These are phyloP conservation scores for Sinhomidia bicolor DNA, from an alignment of 2,888 invertebrate species.

Conservation along the genomic window DNA sequence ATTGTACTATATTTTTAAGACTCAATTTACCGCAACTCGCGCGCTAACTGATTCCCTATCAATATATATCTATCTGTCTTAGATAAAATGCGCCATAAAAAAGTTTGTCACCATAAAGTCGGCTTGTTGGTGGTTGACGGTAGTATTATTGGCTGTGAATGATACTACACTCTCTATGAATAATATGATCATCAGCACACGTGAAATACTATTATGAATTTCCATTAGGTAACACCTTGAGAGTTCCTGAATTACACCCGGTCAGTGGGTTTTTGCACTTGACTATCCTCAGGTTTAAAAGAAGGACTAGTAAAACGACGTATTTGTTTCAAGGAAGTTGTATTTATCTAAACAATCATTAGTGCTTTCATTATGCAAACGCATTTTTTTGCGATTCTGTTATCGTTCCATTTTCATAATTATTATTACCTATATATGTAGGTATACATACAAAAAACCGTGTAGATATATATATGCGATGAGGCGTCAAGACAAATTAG, in stretches of 20 bases:
- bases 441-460: too few species aligned
- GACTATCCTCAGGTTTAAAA: not conserved
- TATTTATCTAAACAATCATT: not conserved
- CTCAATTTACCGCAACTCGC: constrained; percentile 21
- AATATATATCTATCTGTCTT: not conserved
- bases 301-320: constrained; percentile 64
- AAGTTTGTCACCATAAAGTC: not conserved
- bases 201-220: constrained; percentile 39
- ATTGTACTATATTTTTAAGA: constrained; percentile 16
- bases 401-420: not conserved
- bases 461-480: not conserved
- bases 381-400: not conserved
- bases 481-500: not conserved
- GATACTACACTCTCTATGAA: too few species aligned
- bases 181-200: not conserved
- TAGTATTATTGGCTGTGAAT: not conserved
- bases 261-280: constrained; percentile 7
- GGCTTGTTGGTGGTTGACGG: too few species aligned
- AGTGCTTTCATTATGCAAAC: not conserved
- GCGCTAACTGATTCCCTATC: not conserved
- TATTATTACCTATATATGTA: not conserved
- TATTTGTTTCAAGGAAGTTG: constrained; percentile 73
- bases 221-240: constrained; percentile 55
- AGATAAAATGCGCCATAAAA: not conserved
- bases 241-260: constrained; percentile 60